Conservation (phyloP, 2,888 invertebrate genomes). For the Kuschelorhynchus macadamiae region DNA sequence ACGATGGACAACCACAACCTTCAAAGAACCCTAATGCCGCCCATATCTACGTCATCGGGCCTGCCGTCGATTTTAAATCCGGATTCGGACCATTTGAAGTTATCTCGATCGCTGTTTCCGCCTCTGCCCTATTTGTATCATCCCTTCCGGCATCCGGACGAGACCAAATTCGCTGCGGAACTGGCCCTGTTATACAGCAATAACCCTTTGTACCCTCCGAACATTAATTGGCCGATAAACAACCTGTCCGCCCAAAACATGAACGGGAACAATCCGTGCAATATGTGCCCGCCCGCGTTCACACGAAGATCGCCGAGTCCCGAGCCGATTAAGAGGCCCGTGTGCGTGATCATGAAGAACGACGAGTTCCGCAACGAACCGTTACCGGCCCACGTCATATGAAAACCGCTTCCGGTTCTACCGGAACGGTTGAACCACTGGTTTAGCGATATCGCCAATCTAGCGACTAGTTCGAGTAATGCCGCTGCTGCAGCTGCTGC, state of each 20-base stretch:
- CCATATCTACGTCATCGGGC: slow-evolving; percentile 68
- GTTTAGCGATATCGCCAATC: slow-evolving; percentile 67
- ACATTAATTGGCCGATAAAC: slow-evolving; percentile 65
- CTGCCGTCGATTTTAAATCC: slow-evolving; percentile 71
- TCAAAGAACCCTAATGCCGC: slow-evolving; percentile 70
- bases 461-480: slow-evolving; percentile 63
- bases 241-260: slow-evolving; percentile 56
- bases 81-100: slow-evolving; percentile 73
- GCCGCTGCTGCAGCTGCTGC: slow-evolving; percentile 32
- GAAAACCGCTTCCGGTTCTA: slow-evolving; percentile 88
- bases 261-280: slow-evolving; percentile 59
- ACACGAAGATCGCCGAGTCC: slow-evolving; percentile 64
- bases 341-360: slow-evolving; percentile 77
- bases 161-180: slow-evolving; percentile 77
- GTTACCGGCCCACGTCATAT: slow-evolving; percentile 79
- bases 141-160: slow-evolving; percentile 73
- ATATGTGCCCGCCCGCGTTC: slow-evolving; percentile 63
- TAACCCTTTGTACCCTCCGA: slow-evolving; percentile 71
- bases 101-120: slow-evolving; percentile 78
- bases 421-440: slow-evolving; percentile 77
- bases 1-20: slow-evolving; percentile 67
- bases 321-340: slow-evolving; percentile 70
- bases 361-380: slow-evolving; percentile 71
- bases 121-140: slow-evolving; percentile 80
- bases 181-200: slow-evolving; percentile 77